Evolutionary conservation across 2,113 vertebrate species (phyloP), one percentile per base, ranked within the genome.

Genomic region (Oreochromis aureus): DNA sequence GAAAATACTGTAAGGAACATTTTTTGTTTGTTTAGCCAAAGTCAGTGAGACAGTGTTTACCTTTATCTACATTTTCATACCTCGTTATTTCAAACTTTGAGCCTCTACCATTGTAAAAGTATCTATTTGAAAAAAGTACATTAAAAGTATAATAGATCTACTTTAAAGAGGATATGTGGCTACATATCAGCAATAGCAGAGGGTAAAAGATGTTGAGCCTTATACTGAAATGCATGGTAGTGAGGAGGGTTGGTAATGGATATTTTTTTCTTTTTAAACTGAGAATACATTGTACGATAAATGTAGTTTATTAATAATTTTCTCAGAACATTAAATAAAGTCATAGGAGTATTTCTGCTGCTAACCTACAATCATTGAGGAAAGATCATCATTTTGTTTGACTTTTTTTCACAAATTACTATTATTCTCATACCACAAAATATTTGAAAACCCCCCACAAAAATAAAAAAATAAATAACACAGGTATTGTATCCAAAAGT

Each of bases 401-500:
- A 0, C 15, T 16, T 22, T 63, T 61, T 6, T 2, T 0, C 13
- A 27, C 36, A 44, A 44, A 71, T 24, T 44, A 16, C n/a, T 24
- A 44, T 73, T 27, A 1, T 46, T 39, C 8, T 73, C 22, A 46
- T 46, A 27, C 8, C 13, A 5, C 13, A 46, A 76, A 48, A 63
- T 24, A 73, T 18, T 27, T 1, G 4, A 10, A 73, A 27, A 7
- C 2, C 1, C 0, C 2, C 9, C 10, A 48, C 8, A 48, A 76
- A 73, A 46, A 71, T 15, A 18, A 36, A 39, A 4, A 66, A 44
- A 27, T 0, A 46, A 30, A 18, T 30, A 30, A 76, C 44, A 19
- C 41, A 18, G 22, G 0, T 46, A 76, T 48, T 2, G 15, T 5
- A 30, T 76, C 15, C 24, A 48, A 73, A 48, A 48, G 18, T 0